Conservation (phyloP, 2,888 invertebrate species). For the Fragum whitleyi region DNA sequence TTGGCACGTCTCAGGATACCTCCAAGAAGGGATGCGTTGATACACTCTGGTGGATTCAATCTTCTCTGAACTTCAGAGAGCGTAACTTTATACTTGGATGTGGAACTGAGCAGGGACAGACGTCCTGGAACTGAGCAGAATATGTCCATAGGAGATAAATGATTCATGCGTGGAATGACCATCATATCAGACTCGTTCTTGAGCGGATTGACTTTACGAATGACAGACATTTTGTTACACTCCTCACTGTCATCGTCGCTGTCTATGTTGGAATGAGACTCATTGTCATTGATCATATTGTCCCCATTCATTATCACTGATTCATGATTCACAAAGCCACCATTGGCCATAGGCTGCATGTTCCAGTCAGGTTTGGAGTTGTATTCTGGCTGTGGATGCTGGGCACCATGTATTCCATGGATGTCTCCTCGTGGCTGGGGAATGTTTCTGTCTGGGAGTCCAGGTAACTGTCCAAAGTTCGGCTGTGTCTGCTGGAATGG, state of each 20-base stretch:
- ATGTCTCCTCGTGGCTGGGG: constrained; percentile 37
- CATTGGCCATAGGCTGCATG: constrained; percentile 31
- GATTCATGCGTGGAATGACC: constrained; percentile 76
- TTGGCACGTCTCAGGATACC: constrained; percentile 98
- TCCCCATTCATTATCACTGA: constrained; percentile 47
- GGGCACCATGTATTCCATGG: constrained; percentile 31
- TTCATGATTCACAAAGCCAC: constrained; percentile 40
- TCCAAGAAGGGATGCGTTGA: constrained; percentile 98
- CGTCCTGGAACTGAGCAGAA: constrained; percentile 98
- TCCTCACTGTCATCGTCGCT: constrained; percentile 41
- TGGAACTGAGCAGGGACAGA: constrained; percentile 97
- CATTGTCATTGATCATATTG: constrained; percentile 45
- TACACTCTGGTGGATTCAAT: constrained; percentile 98
- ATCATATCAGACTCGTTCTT: constrained; percentile 75
- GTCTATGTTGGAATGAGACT: constrained; percentile 32
- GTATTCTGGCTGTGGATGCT: constrained; percentile 35
- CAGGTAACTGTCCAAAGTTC: constrained; percentile 46
- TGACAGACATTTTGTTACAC: constrained; percentile 47
- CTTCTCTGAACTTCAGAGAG: constrained; percentile 99
- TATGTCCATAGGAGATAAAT: constrained; percentile 92
- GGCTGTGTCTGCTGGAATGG: constrained; percentile 20
- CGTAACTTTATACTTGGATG: constrained; percentile 99
- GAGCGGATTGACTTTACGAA: constrained; percentile 49
- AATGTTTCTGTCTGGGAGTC: constrained; percentile 40
- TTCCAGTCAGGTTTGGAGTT: constrained; percentile 27